A percentile compares a stretch with the other conserved stretches of the same genome.
These are phyloP conservation scores for Piscicola geometra DNA, from an alignment of 2,888 invertebrate genomes.

Conservation along the genomic window DNA sequence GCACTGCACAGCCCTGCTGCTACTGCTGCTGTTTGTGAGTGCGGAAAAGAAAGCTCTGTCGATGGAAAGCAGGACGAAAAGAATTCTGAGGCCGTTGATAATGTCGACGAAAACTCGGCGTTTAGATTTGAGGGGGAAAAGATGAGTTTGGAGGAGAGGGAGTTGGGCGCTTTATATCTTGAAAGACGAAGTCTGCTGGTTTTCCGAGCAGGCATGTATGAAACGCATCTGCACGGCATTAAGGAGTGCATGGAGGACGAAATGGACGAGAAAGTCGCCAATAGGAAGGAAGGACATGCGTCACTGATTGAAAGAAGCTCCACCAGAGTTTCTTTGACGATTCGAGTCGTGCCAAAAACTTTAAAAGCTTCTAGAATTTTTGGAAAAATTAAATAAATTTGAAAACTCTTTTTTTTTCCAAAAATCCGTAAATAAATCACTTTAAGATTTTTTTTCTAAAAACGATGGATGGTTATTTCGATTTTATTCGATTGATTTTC, in stretches of 20 bases:
- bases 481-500: no score
- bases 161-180: slow-evolving; percentile 69
- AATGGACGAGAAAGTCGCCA: slow-evolving; percentile 56
- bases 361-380: slow-evolving; percentile 51
- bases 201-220: slow-evolving; percentile 76
- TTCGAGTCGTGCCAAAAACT: slow-evolving; percentile 80
- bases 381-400: slow-evolving; percentile 41
- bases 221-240: slow-evolving; percentile 79
- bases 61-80: background rate
- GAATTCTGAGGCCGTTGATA: background rate
- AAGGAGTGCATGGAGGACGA: slow-evolving; percentile 67
- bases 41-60: background rate
- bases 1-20: slow-evolving; percentile 38
- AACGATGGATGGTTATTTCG: no score
- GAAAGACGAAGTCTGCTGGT: slow-evolving; percentile 83
- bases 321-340: slow-evolving; percentile 81
- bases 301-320: slow-evolving; percentile 63
- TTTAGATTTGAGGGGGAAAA: no score
- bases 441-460: no score
- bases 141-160: slow-evolving; percentile 50
- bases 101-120: background rate
- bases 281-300: slow-evolving; percentile 60
- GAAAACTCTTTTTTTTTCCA: background rate
- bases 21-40: background rate
- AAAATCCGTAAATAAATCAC: background rate